Conservation (phyloP, 2,797 vertebrate species). For the Hydrolagus colliei region DNA sequence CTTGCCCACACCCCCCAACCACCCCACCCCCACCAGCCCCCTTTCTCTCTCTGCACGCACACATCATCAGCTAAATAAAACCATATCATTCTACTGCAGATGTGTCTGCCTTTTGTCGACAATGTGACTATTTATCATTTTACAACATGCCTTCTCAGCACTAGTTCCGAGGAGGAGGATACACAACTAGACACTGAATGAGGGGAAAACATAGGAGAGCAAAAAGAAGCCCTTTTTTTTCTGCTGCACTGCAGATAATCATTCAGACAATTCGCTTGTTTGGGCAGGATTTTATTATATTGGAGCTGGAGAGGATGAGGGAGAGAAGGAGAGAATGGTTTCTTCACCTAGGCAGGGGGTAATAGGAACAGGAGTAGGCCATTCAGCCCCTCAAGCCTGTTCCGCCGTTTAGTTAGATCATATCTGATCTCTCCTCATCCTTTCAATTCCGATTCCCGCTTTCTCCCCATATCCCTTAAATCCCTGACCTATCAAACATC, state of each 20-base stretch:
- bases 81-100: constrained; percentile 11
- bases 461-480: too few species aligned
- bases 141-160: background rate
- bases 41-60: background rate
- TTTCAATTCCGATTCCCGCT: too few species aligned
- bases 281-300: too few species aligned
- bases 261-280: background rate
- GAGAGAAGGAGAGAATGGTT: too few species aligned
- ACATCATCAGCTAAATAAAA: constrained; percentile 6
- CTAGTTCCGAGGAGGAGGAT: background rate
- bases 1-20: too few species aligned
- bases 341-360: too few species aligned
- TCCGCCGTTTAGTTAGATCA: too few species aligned
- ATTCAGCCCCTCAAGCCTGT: too few species aligned
- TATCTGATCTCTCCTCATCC: too few species aligned
- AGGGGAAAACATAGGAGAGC: background rate
- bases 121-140: constrained; percentile 26
- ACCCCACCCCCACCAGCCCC: too few species aligned
- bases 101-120: constrained; percentile 15
- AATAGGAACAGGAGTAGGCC: too few species aligned
- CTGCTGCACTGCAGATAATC: background rate
- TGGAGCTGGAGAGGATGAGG: background rate
- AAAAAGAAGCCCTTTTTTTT: background rate
- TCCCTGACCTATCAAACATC: too few species aligned
- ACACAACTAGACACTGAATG: background rate